Evolutionary conservation across 1,140 invertebrate species (phyloP).

Genomic region (Meteorus sp.): DNA sequence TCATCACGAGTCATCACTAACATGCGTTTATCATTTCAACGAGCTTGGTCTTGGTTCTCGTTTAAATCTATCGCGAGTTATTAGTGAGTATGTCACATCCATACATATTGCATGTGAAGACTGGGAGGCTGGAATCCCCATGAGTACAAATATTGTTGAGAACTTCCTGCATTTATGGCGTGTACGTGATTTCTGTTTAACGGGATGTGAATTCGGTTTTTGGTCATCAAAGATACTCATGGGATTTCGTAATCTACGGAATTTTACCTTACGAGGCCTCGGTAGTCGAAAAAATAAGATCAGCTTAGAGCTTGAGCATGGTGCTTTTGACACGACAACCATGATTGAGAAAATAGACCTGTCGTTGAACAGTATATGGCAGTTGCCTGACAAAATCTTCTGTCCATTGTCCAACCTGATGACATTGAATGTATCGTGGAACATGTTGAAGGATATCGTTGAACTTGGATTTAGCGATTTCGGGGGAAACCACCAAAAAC

Average conservation of each 20-base stretch:
- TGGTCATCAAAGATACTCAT: conserved; percentile 74
- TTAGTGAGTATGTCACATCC: conserved; percentile 79
- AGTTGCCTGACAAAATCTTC: conserved; percentile 81
- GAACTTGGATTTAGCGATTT: conserved; percentile 74
- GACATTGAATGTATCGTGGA: conserved; percentile 78
- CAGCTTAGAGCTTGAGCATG: conserved; percentile 74
- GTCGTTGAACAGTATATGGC: conserved; percentile 86
- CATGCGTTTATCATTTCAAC: conserved; percentile 72
- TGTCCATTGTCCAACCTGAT: conserved; percentile 79
- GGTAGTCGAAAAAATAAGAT: conserved; percentile 78
- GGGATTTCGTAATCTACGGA: conserved; percentile 75
- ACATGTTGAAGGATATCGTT: conserved; percentile 80
- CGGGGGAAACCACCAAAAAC: conserved; percentile 30
- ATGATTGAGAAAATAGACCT: conserved; percentile 82
- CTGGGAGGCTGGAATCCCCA: conserved; percentile 49
- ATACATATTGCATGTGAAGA: conserved; percentile 73
- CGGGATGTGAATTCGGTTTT: conserved; percentile 76
- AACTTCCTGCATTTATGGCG: conserved; percentile 79
- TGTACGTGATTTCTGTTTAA: conserved; percentile 76
- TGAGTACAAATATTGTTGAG: conserved; percentile 72
- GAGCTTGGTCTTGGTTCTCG: conserved; percentile 77
- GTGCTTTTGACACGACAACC: conserved; percentile 71
- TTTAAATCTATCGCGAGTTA: conserved; percentile 86
- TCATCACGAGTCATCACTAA: conserved; percentile 76
- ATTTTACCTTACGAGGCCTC: conserved; percentile 78